phyloP scores from a whole-genome alignment of 2,797 vertebrate species.

The Synaphobranchus kaupii region DNA sequence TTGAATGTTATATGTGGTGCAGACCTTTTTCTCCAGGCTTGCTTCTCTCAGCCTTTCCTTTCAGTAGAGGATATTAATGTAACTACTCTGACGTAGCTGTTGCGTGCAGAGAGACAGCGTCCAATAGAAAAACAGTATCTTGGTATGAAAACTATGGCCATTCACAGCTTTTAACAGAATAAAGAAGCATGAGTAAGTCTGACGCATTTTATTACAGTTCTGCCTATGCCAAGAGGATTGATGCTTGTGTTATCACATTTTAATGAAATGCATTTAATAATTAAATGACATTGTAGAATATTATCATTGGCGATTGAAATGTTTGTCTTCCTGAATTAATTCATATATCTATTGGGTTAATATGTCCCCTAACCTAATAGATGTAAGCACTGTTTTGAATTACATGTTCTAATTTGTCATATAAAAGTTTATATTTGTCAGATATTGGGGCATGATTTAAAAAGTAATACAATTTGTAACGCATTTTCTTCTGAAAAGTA shows the following conservation, averaged over 20 bases:
- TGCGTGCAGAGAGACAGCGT: constrained; percentile 62
- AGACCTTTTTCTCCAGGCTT: constrained; percentile 74
- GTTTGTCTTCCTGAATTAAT: constrained; percentile 26
- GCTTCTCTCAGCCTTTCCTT: constrained; percentile 53
- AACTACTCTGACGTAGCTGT: constrained; percentile 59
- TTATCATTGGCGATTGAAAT: constrained; percentile 42
- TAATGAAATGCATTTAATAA: not conserved
- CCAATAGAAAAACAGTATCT: constrained; percentile 54
- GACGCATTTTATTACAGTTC: constrained; percentile 47
- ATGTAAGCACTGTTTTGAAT: no score
- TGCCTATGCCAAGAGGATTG: constrained; percentile 36
- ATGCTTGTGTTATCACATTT: not conserved
- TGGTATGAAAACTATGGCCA: constrained; percentile 50
- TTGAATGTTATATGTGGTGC: constrained; percentile 79
- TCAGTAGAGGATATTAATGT: constrained; percentile 54
- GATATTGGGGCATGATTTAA: no score
- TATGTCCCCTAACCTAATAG: no score
- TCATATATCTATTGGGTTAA: no score
- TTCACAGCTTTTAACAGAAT: constrained; percentile 48
- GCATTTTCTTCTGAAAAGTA: no score
- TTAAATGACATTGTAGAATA: no score
- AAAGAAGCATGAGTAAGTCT: constrained; percentile 40
- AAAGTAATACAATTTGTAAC: no score
- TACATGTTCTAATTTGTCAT: no score
- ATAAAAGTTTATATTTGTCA: no score